phyloP scores from a whole-genome alignment of 1,140 invertebrate species.

The Drosophila kurseongensis region DNA sequence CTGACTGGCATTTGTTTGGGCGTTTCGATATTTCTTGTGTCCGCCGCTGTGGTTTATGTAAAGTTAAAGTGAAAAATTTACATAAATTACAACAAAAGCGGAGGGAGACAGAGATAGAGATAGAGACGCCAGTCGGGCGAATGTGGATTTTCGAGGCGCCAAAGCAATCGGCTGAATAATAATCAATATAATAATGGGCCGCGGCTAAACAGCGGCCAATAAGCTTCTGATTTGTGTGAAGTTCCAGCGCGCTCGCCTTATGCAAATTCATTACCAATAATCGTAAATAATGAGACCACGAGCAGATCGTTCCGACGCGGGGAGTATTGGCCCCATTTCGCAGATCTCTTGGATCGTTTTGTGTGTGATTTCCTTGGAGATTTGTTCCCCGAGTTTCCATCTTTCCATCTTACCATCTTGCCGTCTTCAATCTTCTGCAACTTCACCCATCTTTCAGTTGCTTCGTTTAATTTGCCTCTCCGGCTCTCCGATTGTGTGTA shows the following conservation, averaged over 20 bases:
- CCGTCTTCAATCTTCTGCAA: neutral
- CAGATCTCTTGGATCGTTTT: slow-evolving; percentile 42
- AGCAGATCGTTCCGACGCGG: slow-evolving; percentile 37
- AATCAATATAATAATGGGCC: slow-evolving; percentile 75
- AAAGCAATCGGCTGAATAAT: slow-evolving; percentile 64
- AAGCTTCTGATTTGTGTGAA: slow-evolving; percentile 82
- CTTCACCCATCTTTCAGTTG: slow-evolving; percentile 6
- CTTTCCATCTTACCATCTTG: slow-evolving; percentile 5
- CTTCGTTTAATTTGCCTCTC: slow-evolving; percentile 15
- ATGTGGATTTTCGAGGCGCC: slow-evolving; percentile 49
- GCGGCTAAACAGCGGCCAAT: slow-evolving; percentile 67
- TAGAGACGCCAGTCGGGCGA: slow-evolving; percentile 39
- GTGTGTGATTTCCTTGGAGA: slow-evolving; percentile 16
- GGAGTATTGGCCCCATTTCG: slow-evolving; percentile 46
- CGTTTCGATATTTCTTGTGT: slow-evolving; percentile 59
- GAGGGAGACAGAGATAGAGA: too few species aligned
- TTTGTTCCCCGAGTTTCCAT: slow-evolving; percentile 5
- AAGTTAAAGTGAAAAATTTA: slow-evolving; percentile 73
- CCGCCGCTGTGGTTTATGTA: slow-evolving; percentile 55
- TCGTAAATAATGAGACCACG: slow-evolving; percentile 76
- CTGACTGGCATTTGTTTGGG: slow-evolving; percentile 73
- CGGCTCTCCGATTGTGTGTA: slow-evolving; percentile 69
- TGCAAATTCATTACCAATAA: slow-evolving; percentile 72
- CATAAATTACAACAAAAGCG: slow-evolving; percentile 72
- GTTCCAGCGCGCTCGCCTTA: slow-evolving; percentile 59